These are phyloP conservation scores for Clarias platycephalus DNA, from an alignment of 2,797 vertebrate species.

Conservation along the genomic window DNA sequence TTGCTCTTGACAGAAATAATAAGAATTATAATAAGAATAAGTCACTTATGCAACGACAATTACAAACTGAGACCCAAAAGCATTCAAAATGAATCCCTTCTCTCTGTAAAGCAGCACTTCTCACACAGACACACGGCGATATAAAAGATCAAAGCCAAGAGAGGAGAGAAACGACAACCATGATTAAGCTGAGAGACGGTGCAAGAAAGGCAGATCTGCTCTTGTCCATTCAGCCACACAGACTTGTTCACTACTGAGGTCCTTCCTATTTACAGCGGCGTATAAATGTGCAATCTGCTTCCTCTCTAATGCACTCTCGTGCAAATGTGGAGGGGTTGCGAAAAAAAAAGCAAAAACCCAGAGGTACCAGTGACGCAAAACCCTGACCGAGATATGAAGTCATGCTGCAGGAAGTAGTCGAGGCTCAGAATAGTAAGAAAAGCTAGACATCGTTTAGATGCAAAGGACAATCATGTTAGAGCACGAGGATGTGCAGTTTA, in stretches of 20 bases:
- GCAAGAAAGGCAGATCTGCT: conserved; percentile 37
- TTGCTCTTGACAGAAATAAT: too few species aligned
- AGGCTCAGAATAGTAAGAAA: background rate
- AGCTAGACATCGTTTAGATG: background rate
- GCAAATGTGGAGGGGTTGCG: conserved; percentile 19
- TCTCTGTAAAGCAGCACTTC: background rate
- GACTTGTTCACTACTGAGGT: background rate
- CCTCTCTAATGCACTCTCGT: conserved; percentile 3
- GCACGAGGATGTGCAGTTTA: background rate
- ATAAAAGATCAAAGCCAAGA: conserved; percentile 17
- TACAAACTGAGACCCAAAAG: background rate
- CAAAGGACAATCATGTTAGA: background rate
- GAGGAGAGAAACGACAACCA: background rate
- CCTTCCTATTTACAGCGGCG: background rate
- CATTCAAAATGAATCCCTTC: background rate
- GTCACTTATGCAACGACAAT: background rate
- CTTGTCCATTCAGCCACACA: conserved; percentile 40
- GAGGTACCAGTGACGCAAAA: background rate
- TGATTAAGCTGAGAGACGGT: background rate
- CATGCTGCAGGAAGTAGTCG: background rate
- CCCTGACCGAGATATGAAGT: background rate
- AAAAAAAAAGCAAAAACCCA: background rate
- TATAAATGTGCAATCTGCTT: background rate
- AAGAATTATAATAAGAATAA: background rate
- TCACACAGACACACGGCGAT: background rate